Base-by-base conservation (phyloP, 1,140 invertebrate species). In the Phortica variegata region DNA sequence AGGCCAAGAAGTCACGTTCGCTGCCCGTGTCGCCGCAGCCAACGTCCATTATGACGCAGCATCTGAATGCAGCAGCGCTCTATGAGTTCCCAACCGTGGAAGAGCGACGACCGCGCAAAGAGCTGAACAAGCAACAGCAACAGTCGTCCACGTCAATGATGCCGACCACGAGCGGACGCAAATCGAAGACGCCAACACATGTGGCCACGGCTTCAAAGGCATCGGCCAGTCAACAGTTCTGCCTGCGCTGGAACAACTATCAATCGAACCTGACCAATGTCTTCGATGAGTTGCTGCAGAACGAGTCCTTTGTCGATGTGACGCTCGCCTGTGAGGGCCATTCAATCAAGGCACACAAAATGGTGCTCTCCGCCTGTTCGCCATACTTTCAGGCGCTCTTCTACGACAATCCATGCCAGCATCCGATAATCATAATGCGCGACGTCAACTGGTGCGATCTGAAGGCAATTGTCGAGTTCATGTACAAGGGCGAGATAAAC, bases 201-300 rank as follows among this genome's bases (percentile, higher is more conserved):
- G 7, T 19, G 15, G 16, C 3, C 10, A 17, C 41, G 21, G 3
- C 23, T 13, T 18, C 6, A 38, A 39, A n/a, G 49, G 29, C 15
- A 8, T 60, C 54, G 0, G 54, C 58, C 16, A 70, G 68, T 51
- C 81, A 83, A 56, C 81, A 82, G 58, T 82, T 94, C 80, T 95
- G 92, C 76, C 81, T 95, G 62, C 82, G 91, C 23, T 95, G 92
- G 93, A 95, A 95, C 82, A 94, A 95, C 75, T 95, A 95, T 78
- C 91, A 93, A 75, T 86, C 83, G 47, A 95, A 95, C 75, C 79
- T 95, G 61, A 90, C 91, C 43, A 92, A 87, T 77, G 91, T 93
- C 47, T 95, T 96, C 78, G 91, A 94, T 68, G 89, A 93, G 77
- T 84, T 96, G 43, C 81, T 94, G 39, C 90, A 93, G 76, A 91